A percentile compares a stretch with the other conserved stretches of the same genome.
Conservation (phyloP, 2,113 vertebrate genomes). For the Aythya baeri region DNA sequence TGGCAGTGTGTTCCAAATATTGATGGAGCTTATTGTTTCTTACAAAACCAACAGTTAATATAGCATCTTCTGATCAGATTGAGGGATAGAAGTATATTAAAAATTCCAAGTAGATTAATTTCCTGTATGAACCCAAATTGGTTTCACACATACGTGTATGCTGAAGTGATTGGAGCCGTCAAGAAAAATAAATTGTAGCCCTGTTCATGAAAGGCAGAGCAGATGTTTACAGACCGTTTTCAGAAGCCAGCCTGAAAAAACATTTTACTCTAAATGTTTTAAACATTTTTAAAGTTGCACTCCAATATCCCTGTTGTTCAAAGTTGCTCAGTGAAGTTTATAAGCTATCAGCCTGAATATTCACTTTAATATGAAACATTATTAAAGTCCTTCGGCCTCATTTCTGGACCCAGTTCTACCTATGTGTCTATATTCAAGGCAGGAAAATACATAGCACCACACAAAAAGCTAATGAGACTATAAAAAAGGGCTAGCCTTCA, state of each 20-base stretch:
- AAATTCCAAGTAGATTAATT: slow-evolving; percentile 81
- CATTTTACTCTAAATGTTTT: neutral
- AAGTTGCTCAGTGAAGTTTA: neutral
- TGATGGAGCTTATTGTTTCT: slow-evolving; percentile 64
- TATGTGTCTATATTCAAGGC: neutral
- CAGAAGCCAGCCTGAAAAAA: neutral
- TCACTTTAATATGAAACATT: neutral
- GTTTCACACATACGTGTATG: slow-evolving; percentile 45
- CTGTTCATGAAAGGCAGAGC: neutral
- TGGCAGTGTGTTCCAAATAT: slow-evolving; percentile 57
- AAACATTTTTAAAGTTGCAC: neutral
- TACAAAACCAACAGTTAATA: slow-evolving; percentile 75
- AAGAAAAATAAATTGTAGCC: slow-evolving; percentile 32
- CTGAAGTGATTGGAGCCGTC: slow-evolving; percentile 47
- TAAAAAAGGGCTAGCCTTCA: slow-evolving; percentile 16
- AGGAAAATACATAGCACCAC: neutral
- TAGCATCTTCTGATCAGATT: slow-evolving; percentile 75
- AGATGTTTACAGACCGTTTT: neutral
- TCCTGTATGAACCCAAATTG: slow-evolving; percentile 78
- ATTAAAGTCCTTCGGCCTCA: neutral
- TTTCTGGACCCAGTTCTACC: neutral
- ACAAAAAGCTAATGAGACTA: neutral
- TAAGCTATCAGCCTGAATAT: neutral
- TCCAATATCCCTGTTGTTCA: neutral
- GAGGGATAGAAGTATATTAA: slow-evolving; percentile 80